Conservation (phyloP, 2,797 vertebrate species). For the Mareca penelope region DNA sequence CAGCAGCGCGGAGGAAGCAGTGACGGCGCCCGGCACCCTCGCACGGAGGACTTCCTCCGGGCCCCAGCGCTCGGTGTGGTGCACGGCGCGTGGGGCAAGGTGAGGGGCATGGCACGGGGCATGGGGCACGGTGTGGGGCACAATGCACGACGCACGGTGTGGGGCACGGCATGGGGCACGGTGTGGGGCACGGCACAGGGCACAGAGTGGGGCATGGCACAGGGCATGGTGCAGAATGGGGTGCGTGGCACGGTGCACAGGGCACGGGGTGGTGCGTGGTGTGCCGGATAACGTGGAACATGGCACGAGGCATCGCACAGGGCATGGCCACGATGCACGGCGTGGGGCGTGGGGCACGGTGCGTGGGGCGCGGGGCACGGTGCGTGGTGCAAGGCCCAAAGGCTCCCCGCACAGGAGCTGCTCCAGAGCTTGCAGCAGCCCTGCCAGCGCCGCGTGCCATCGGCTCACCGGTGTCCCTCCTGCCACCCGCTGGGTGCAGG, state of each 20-base stretch:
- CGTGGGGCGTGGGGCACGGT: not conserved
- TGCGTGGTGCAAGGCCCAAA: not conserved
- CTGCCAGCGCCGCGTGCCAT: fast-evolving
- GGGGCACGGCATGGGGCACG: fast-evolving
- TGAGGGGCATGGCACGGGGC: not conserved
- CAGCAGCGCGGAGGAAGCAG: not conserved
- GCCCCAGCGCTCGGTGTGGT: not conserved
- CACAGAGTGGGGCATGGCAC: not conserved
- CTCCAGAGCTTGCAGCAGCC: not conserved
- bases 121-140: fast-evolving
- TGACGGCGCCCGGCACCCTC: not conserved
- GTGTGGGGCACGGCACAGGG: fast-evolving
- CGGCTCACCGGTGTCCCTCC: constrained; percentile 53
- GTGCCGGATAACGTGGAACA: not conserved
- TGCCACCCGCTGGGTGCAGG: constrained; percentile 71
- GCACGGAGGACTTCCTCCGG: not conserved
- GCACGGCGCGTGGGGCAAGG: too few relatives aligned
- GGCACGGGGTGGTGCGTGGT: not conserved
- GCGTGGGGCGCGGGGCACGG: not conserved
- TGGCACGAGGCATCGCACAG: too few relatives aligned
- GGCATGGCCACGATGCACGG: not conserved
- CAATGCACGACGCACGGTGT: fast-evolving
- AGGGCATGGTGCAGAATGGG: not conserved
- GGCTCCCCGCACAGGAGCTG: not conserved
- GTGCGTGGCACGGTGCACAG: not conserved